A percentile compares a stretch with the other conserved stretches of the same genome.
Conservation (phyloP, 2,888 invertebrate genomes). For the Micoletzkya japonica region DNA sequence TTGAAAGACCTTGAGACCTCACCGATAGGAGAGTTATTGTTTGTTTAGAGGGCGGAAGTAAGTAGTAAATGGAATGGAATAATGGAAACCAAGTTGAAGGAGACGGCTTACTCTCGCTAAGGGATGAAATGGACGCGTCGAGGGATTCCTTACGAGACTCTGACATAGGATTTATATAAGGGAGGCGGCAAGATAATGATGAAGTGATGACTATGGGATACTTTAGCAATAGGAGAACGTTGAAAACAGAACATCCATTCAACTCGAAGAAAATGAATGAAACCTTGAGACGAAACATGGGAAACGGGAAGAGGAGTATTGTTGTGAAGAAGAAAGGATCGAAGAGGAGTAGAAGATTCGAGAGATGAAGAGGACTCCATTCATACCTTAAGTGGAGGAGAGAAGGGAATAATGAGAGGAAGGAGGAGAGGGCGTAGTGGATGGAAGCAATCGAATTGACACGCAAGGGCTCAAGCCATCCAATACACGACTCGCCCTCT, state of each 20-base stretch:
- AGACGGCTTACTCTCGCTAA: slow-evolving; percentile 14
- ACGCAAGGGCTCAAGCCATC: too few species aligned
- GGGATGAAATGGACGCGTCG: slow-evolving; percentile 14
- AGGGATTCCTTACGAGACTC: slow-evolving; percentile 4
- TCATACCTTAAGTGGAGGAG: neutral
- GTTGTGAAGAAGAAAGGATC: slow-evolving; percentile 14
- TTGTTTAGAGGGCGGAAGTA: neutral
- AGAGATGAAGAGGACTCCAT: neutral
- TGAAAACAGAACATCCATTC: too few species aligned
- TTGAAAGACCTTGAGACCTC: neutral
- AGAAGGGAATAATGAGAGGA: neutral
- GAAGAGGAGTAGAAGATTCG: slow-evolving; percentile 1
- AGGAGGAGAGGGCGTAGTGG: neutral
- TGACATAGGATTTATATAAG: too few species aligned
- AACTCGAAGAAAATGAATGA: too few species aligned
- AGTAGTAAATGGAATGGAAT: neutral
- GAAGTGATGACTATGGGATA: too few species aligned
- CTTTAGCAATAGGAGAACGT: too few species aligned
- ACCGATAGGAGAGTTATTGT: slow-evolving; percentile 10
- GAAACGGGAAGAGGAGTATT: slow-evolving; percentile 21
- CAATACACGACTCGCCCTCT: too few species aligned
- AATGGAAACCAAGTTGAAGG: neutral
- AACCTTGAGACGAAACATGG: slow-evolving; percentile 12
- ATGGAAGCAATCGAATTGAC: slow-evolving; percentile 7
- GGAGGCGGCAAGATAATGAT: too few species aligned